Percentiles rank a stretch among this genome's conserved stretches.
Conservation (phyloP, 1,140 invertebrate species). For the Coptotermes formosanus region DNA sequence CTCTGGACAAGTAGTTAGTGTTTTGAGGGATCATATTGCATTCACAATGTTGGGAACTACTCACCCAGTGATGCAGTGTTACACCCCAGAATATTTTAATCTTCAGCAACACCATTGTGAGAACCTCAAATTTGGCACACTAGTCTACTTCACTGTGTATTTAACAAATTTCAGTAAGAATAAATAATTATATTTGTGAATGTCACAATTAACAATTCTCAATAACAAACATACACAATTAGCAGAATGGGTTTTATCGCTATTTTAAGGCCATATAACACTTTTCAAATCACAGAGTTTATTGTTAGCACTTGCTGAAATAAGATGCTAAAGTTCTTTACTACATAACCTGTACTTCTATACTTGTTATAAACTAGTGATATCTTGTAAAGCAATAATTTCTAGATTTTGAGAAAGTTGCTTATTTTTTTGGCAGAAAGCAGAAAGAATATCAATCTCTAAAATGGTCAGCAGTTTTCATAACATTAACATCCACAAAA, state of each 20-base stretch:
- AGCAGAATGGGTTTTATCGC: neutral
- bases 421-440: too few species aligned
- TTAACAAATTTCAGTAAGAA: neutral
- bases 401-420: neutral
- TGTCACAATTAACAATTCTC: neutral
- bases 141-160: too few species aligned
- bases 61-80: too few species aligned
- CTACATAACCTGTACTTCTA: neutral
- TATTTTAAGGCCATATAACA: neutral
- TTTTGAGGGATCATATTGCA: too few species aligned
- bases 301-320: neutral
- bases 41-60: too few species aligned
- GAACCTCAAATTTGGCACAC: neutral
- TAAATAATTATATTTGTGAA: neutral
- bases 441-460: neutral
- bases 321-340: too few species aligned
- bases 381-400: neutral
- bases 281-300: neutral
- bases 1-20: too few species aligned
- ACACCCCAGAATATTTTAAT: too few species aligned
- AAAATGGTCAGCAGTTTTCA: neutral
- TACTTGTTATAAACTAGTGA: neutral
- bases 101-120: too few species aligned
- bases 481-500: neutral
- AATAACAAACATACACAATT: neutral